Conservation (phyloP, 2,888 invertebrate species). For the Xanthia togata region DNA sequence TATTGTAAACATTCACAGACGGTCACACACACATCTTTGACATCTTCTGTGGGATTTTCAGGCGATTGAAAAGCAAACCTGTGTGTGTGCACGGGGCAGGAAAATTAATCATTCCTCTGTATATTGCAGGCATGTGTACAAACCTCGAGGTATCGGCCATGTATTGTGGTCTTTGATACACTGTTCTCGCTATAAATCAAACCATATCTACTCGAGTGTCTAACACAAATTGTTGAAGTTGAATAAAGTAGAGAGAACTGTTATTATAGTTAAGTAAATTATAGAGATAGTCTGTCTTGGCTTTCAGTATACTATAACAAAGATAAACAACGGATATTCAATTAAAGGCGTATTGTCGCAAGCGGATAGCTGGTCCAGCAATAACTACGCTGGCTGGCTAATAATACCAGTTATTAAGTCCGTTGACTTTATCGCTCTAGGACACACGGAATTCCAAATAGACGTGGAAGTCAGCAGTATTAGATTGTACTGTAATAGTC, state of each 20-base stretch:
- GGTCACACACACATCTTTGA: slow-evolving; percentile 15
- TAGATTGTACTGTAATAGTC: slow-evolving; percentile 46
- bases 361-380: slow-evolving; percentile 66
- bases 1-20: slow-evolving; percentile 71
- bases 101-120: slow-evolving; percentile 71
- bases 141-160: slow-evolving; percentile 64
- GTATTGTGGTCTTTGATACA: slow-evolving; percentile 61
- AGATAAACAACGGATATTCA: slow-evolving; percentile 75
- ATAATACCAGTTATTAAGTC: slow-evolving; percentile 78
- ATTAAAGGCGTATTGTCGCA: slow-evolving; percentile 74
- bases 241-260: slow-evolving; percentile 33
- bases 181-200: slow-evolving; percentile 50
- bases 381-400: slow-evolving; percentile 72
- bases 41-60: slow-evolving; percentile 34
- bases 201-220: slow-evolving; percentile 27
- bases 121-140: slow-evolving; percentile 65
- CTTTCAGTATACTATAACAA: slow-evolving; percentile 52
- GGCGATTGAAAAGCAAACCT: slow-evolving; percentile 47
- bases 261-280: slow-evolving; percentile 25
- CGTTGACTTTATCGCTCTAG: slow-evolving; percentile 72
- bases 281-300: slow-evolving; percentile 29
- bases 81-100: slow-evolving; percentile 53
- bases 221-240: slow-evolving; percentile 26
- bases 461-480: slow-evolving; percentile 47
- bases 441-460: slow-evolving; percentile 78